Conservation (phyloP, 2,888 invertebrate genomes). For the Bombylius major region DNA sequence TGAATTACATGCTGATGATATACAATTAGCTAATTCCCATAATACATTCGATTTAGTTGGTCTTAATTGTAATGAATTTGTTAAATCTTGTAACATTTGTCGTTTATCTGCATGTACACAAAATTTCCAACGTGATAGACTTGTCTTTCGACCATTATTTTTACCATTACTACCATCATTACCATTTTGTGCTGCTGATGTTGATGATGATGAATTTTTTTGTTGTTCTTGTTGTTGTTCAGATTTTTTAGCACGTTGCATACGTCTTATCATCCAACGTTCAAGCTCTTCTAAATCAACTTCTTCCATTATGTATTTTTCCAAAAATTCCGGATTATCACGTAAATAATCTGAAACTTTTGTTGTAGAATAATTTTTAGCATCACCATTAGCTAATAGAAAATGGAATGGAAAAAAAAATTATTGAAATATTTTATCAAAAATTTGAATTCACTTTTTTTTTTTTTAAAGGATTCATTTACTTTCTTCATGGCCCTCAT, state of each 20-base stretch:
- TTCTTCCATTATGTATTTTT: conserved; percentile 48
- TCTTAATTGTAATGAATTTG: conserved; percentile 46
- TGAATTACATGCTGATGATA: conserved; percentile 51
- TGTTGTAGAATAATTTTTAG: conserved; percentile 10
- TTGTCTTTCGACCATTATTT: conserved; percentile 38
- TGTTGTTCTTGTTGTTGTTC: conserved; percentile 12
- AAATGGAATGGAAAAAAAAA: not conserved
- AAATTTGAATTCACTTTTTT: not conserved
- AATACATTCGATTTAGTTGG: conserved; percentile 51
- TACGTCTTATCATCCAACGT: conserved; percentile 48
- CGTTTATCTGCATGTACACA: conserved; percentile 52
- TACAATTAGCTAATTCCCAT: conserved; percentile 52
- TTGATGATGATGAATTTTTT: not conserved
- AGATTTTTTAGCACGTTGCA: conserved; percentile 39
- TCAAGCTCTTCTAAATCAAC: conserved; percentile 51
- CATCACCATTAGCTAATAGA: not conserved
- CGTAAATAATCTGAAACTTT: conserved; percentile 43
- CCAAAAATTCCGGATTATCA: conserved; percentile 51
- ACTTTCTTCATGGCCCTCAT: not conserved
- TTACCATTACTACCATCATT: not conserved
- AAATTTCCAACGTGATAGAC: conserved; percentile 44
- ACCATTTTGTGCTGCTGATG: too few species aligned
- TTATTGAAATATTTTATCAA: not conserved
- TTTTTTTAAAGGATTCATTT: not conserved
- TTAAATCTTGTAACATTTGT: conserved; percentile 47